Base-by-base conservation (phyloP, 2,888 invertebrate genomes). In the Macrosoma leucophasiata region DNA sequence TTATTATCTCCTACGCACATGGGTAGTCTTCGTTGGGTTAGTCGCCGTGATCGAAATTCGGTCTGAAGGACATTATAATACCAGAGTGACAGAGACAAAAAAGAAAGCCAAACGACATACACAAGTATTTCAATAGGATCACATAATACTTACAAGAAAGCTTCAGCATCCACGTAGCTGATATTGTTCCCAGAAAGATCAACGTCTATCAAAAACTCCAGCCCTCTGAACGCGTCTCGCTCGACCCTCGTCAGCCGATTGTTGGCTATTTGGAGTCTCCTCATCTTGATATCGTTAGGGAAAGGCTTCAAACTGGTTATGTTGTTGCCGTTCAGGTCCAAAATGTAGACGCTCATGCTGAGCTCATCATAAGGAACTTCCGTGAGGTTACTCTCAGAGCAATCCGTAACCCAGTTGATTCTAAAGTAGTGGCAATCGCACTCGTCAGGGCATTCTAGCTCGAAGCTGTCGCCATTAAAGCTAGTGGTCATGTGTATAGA, bases 381-480 rank as follows among this genome's bases (percentile, higher is more conserved):
- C 1, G 91, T 91, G 35, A 91, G 82, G 68, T 91, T 90, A 70
- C 90, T 90, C 54, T 90, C 90, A 0, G 91, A 91, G 54, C 91
- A 91, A 58, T 91, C 91, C 2, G 91, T 91, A 52, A 91, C 91
- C 91, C 90, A 91, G 73, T 91, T 91, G 55, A 91, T 88, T 40
- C 91, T 86, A 70, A 90, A 91, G 70, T 90, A 91, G 76, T 91
- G 90, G 56, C 91, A 91, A 58, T 91, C 90, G 59, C 91, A 91
- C 50, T 91, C 91, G 46, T 88, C 89, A 1, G 91, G 91, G 50
- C 91, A 91, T 58, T 90, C 89, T 55, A 89, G 69, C 53, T 90
- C 90, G 46, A 87, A 85, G 52, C 87, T 79, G 51, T 90, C 90
- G 30, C 89, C 89, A 51, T 89, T 88, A 51, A 87, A 86, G 9